These are phyloP conservation scores for Protonemura montana DNA, from an alignment of 2,888 invertebrate species.

Conservation along the genomic window DNA sequence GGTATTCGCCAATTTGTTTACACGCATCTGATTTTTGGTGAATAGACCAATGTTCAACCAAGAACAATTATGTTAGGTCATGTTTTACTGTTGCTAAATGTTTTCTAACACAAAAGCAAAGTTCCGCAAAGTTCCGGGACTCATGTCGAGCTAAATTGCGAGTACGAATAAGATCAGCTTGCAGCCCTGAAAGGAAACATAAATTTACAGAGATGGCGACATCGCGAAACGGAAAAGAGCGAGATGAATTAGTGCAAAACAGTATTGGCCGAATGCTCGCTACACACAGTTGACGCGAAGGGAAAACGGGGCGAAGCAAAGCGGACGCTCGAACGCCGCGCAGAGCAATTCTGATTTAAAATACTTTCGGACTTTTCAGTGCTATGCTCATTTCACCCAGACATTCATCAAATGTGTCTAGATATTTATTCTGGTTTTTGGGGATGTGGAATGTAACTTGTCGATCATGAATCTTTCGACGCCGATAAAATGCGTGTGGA, in stretches of 20 bases:
- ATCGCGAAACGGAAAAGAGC: slow-evolving; percentile 17
- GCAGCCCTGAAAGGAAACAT: slow-evolving; percentile 36
- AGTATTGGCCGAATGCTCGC: slow-evolving; percentile 17
- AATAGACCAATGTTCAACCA: neutral
- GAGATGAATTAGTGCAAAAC: slow-evolving; percentile 37
- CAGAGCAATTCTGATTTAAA: neutral
- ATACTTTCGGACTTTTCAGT: neutral
- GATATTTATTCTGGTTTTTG: slow-evolving; percentile 31
- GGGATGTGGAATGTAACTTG: slow-evolving; percentile 32
- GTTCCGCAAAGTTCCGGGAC: slow-evolving; percentile 23
- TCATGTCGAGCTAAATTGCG: neutral
- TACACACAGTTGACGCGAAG: neutral
- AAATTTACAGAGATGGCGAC: slow-evolving; percentile 30
- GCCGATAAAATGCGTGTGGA: slow-evolving; percentile 36
- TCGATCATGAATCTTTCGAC: slow-evolving; percentile 45
- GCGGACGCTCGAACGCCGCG: too few relatives aligned
- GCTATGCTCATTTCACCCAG: neutral
- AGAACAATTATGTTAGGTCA: neutral
- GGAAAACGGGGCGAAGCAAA: neutral
- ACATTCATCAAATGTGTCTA: slow-evolving; percentile 25
- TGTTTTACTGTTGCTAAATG: neutral
- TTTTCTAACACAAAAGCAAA: neutral
- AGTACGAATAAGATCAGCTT: slow-evolving; percentile 37
- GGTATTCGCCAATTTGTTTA: too few relatives aligned
- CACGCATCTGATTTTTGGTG: too few relatives aligned